Base-by-base conservation (phyloP, 1,140 invertebrate species). In the Trachelipus rathkii region DNA sequence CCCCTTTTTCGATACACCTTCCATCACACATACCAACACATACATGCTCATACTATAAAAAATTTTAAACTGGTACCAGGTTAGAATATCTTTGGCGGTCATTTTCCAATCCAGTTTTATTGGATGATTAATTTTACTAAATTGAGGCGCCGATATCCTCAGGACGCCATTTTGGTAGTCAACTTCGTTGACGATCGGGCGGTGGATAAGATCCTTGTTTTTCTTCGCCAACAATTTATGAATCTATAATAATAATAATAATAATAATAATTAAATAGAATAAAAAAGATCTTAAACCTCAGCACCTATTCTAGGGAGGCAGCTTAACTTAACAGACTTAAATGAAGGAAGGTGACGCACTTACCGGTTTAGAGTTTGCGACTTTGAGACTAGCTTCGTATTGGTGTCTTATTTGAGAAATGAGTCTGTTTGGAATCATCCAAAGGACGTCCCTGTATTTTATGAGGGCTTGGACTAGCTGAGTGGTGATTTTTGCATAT, bases 401-500 rank as follows among this genome's bases (percentile, higher is more conserved):
- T 77, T 88, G 87, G 76, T 87, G 85, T 15, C 89, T 87, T 44
- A 92, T 87, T 83, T 93, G 91, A 76, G 86, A 84, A 23, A 92
- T 86, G 24, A 93, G 85, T 79, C 89, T 87, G 68, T 87, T 88
- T 11, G 93, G 93, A 77, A 96, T 91, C 73, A 89, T 87, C 90
- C 94, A 96, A 11, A 96, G 85, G 75, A 89, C 88, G 44, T 93
- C 89, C 19, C 87, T 87, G 83, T 89, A 91, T 60, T 89, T 89
- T 82, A 95, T 90, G 72, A 95, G 83, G 66, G 91, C 89, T 83
- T 92, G 91, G 1, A 93, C 93, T 33, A 95, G 88, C 82, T 90
- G 89, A 83, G 92, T 93, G 75, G 92, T 94, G 79, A 91, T 88
- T 4, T 92, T 92, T 1, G 94, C 94, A 84, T 93, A 90, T 70